Base-by-base conservation (phyloP, 1,140 invertebrate species). In the Periplaneta americana region DNA sequence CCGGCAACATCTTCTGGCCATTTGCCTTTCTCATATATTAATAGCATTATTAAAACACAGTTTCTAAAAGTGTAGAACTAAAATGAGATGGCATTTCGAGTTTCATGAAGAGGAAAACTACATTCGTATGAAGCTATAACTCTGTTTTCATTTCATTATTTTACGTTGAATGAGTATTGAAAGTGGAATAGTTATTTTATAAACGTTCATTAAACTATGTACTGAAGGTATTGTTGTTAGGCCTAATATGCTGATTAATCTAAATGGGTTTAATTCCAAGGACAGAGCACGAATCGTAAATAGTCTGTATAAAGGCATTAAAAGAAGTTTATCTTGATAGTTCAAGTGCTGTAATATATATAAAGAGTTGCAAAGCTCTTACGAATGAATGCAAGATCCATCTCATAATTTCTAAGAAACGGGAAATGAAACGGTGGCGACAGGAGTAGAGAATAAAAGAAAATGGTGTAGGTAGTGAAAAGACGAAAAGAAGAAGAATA, bases 341-440 rank as follows among this genome's bases (percentile, higher is more conserved):
- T n/a, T 66, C n/a, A 66, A 28, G 48, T 66, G n/a, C 48, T n/a
- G 48, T 11, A 48, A 22, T 48, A 48, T 18, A 22, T 66, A 66
- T 28, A 66, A 1, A 66, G 48, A 66, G 22, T 28, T 66, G 48
- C 48, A 66, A 66, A 66, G 48, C 48, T 66, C 48, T 66, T 66
- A 66, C 0, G 48, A 66, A 66, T 66, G 48, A 66, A 77, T 77
- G 33, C 75, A 34, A 77, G 33, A 77, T 77, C 75, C 35, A 77
- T 77, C 75, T 77, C 75, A n/a, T 77, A 77, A 77, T 34, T 77
- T 77, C 35, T 18, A 77, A 77, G 75, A 28, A 77, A 77, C 75
- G 33, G 35, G 75, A 77, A 77, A 77, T 34, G 75, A 77, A 77
- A 77, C 75, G 75, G 75, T 36, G n/a, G 75, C n/a, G 32, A 77